phyloP scores from a whole-genome alignment of 1,140 invertebrate species.

The Cryptotermes secundus region DNA sequence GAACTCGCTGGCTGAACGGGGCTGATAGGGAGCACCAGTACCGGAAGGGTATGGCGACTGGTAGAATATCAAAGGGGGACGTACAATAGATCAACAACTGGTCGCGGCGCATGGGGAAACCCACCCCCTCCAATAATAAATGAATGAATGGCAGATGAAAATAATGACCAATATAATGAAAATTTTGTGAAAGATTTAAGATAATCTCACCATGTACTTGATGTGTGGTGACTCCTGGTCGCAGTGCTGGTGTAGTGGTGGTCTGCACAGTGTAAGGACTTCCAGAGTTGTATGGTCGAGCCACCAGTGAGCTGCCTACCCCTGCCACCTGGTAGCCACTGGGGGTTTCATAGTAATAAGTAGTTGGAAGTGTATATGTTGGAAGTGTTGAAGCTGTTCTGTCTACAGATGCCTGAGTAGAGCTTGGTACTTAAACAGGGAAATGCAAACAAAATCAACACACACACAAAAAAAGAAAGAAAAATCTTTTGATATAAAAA shows the following conservation, averaged over 20 bases:
- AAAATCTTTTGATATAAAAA: too few species aligned
- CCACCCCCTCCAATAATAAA: too few species aligned
- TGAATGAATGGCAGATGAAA: too few species aligned
- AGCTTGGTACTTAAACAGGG: slow-evolving; percentile 22
- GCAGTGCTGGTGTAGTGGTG: slow-evolving; percentile 7
- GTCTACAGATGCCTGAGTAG: neutral
- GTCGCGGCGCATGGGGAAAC: too few species aligned
- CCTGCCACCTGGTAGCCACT: slow-evolving; percentile 27
- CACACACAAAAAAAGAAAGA: neutral
- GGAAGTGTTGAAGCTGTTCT: neutral
- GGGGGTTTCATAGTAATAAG: slow-evolving; percentile 28
- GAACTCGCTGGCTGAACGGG: too few species aligned
- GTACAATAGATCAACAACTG: too few species aligned
- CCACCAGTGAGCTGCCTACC: neutral
- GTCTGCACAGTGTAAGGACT: neutral
- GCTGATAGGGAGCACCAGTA: too few species aligned
- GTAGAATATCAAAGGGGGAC: too few species aligned
- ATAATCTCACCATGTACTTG: slow-evolving; percentile 16
- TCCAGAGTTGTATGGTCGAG: neutral
- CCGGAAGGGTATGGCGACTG: too few species aligned
- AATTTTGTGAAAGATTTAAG: neutral
- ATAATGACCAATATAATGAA: too few species aligned
- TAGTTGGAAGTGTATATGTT: slow-evolving; percentile 27
- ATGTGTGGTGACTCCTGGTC: neutral
- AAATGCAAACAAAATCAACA: neutral